phyloP scores from a whole-genome alignment of 2,888 invertebrate genomes.

The Syritta pipiens region DNA sequence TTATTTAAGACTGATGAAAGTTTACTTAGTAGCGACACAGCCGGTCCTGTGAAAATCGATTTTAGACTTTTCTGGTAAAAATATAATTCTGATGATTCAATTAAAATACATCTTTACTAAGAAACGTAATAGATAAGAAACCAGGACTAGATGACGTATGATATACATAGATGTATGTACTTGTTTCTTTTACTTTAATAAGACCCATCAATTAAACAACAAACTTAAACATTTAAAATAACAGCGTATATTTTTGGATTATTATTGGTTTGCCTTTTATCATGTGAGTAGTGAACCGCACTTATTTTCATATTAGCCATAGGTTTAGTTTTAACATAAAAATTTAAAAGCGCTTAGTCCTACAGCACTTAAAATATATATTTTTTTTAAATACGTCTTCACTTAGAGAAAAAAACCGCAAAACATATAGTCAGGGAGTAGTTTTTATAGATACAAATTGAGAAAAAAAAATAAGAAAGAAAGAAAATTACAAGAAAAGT shows the following conservation, averaged over 20 bases:
- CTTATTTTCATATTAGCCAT: background rate
- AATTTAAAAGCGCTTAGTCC: conserved; percentile 2
- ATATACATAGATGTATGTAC: background rate
- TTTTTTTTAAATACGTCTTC: conserved; percentile 4
- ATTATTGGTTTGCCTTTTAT: background rate
- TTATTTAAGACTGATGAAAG: no score
- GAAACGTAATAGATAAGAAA: no score
- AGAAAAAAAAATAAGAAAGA: background rate
- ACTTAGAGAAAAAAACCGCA: background rate
- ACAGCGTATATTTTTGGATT: background rate
- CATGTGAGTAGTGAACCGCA: background rate
- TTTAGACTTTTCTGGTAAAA: no score
- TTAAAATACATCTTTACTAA: no score
- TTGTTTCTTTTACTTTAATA: background rate
- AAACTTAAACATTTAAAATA: background rate
- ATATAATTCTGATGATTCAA: no score
- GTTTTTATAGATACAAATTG: conserved; percentile 6
- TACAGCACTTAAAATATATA: conserved; percentile 10
- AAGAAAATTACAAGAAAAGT: no score
- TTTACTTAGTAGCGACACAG: no score
- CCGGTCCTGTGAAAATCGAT: no score
- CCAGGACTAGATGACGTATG: no score
- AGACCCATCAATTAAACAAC: background rate
- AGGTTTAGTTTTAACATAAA: conserved; percentile 1
- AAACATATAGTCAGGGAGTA: conserved; percentile 25